Percentiles rank a stretch among this genome's conserved stretches.
Evolutionary conservation across 2,113 vertebrate species (phyloP).

Genomic region (Gavialis gangeticus): DNA sequence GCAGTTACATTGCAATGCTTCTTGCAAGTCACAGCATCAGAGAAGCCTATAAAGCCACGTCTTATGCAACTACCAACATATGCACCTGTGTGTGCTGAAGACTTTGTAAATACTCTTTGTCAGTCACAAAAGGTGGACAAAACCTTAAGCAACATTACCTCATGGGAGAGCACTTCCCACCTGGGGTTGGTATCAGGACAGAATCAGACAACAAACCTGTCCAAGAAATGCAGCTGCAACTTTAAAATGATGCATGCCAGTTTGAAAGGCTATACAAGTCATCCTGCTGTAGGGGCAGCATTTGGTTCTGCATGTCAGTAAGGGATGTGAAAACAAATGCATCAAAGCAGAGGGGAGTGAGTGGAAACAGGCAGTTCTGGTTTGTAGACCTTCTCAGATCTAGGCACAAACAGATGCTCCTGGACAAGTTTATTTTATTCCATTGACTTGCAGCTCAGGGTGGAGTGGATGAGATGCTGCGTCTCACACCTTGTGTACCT

Average conservation of each 20-base stretch:
- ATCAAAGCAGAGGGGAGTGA: neutral
- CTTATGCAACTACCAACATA: neutral
- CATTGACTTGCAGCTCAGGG: neutral
- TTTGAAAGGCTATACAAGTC: neutral
- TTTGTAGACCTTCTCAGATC: too few species aligned
- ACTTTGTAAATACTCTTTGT: neutral
- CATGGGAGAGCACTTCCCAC: neutral
- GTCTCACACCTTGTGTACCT: too few species aligned
- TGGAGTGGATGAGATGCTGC: neutral
- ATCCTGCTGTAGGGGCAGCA: neutral
- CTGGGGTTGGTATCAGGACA: neutral
- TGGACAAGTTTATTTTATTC: neutral
- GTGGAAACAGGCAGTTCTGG: neutral
- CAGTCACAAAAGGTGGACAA: neutral
- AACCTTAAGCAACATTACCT: neutral
- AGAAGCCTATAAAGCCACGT: neutral
- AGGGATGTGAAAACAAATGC: neutral
- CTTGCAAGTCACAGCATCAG: neutral
- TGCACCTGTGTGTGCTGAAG: neutral
- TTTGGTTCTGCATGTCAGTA: neutral
- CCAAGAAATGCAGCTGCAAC: neutral
- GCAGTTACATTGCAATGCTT: neutral
- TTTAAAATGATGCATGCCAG: neutral
- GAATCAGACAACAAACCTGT: neutral
- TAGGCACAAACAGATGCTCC: too few species aligned